phyloP scores from a whole-genome alignment of 92 coral and sea anemone species.

The Palythoa grandis region DNA sequence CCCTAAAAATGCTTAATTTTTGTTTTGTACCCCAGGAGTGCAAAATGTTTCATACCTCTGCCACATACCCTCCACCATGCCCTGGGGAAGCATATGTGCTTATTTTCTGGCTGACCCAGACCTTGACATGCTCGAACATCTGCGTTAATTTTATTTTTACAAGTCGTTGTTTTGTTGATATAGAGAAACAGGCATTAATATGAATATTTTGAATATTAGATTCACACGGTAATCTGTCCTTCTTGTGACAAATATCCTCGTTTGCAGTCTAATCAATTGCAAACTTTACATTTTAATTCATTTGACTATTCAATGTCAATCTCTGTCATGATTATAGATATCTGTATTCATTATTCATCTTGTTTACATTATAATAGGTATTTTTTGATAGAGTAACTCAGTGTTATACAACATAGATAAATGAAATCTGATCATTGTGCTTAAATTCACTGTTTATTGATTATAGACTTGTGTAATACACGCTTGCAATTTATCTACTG shows the following conservation, averaged over 20 bases:
- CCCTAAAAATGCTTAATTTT: too few species aligned
- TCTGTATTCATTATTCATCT: background rate
- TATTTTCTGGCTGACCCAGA: background rate
- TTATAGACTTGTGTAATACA: constrained; percentile 6
- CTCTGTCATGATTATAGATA: background rate
- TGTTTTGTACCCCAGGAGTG: too few species aligned
- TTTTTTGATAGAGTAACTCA: background rate
- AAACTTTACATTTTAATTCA: background rate
- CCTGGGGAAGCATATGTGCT: too few species aligned
- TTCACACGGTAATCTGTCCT: background rate
- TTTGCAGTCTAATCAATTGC: background rate
- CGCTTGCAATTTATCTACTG: background rate
- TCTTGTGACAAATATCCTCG: background rate
- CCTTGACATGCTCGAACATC: background rate
- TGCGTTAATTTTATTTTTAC: background rate
- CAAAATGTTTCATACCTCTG: too few species aligned
- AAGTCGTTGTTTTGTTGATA: constrained; percentile 7
- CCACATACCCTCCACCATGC: too few species aligned
- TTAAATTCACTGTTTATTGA: background rate
- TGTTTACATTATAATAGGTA: background rate
- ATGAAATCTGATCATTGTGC: background rate
- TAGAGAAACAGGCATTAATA: constrained; percentile 1
- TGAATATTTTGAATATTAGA: background rate
- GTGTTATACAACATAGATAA: background rate
- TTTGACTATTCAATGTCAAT: background rate